Conservation (phyloP, 37 sponge, comb jelly and placozoan genomes). For the Agelas oroides region DNA sequence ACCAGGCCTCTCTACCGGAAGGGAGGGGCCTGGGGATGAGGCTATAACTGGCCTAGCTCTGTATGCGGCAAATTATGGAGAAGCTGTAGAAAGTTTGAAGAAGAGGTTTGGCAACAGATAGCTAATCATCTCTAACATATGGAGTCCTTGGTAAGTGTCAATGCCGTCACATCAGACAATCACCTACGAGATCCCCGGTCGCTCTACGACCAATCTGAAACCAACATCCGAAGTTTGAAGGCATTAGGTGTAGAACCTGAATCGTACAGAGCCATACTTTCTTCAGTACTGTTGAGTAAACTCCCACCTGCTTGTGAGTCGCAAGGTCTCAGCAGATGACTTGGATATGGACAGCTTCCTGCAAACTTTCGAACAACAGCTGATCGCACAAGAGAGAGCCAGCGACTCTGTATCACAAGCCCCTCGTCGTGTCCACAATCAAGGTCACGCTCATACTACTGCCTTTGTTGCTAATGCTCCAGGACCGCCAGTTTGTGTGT, state of each 20-base stretch:
- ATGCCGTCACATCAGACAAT: conserved; percentile 20
- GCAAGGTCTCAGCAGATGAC: conserved; percentile 6
- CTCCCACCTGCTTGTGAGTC: conserved; percentile 31
- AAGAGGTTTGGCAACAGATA: conserved; percentile 52
- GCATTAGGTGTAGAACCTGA: neutral
- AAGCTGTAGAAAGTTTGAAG: conserved; percentile 23
- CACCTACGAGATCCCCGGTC: conserved; percentile 10
- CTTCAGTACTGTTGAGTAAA: conserved; percentile 32
- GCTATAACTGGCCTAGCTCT: conserved; percentile 12
- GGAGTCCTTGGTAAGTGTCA: conserved; percentile 21
- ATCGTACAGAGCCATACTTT: conserved; percentile 40
- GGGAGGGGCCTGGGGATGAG: too few species aligned
- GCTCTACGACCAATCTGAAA: conserved; percentile 33
- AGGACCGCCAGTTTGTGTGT: neutral
- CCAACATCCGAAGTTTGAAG: conserved; percentile 40
- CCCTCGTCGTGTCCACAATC: too few species aligned
- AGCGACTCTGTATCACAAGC: too few species aligned
- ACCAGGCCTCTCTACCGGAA: too few species aligned
- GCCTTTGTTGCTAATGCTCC: neutral
- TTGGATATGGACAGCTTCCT: neutral
- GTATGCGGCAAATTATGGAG: conserved; percentile 27
- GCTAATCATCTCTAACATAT: conserved; percentile 41
- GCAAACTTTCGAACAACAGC: too few species aligned
- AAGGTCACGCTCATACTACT: neutral
- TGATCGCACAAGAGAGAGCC: too few species aligned